These are phyloP conservation scores for Macrosteles quadrilineatus DNA, from an alignment of 1,140 invertebrate species.

Conservation along the genomic window DNA sequence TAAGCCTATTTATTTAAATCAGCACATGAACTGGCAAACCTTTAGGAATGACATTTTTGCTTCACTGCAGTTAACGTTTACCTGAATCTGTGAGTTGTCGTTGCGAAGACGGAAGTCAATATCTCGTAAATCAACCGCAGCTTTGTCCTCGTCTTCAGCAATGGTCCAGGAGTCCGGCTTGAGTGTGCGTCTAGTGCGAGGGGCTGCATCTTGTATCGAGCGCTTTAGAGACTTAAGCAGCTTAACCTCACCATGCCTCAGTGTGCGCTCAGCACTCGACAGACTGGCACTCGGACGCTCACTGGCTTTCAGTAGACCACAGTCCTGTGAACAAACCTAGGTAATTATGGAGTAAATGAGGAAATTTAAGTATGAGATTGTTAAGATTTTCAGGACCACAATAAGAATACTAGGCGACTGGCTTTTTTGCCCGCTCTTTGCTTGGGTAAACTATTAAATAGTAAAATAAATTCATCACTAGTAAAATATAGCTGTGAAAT, in stretches of 20 bases:
- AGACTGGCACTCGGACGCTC: slow-evolving; percentile 56
- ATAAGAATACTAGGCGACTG: too few species aligned
- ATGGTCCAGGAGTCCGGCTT: slow-evolving; percentile 59
- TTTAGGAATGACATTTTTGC: too few species aligned
- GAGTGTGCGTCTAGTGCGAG: slow-evolving; percentile 67
- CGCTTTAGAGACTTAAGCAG: slow-evolving; percentile 78
- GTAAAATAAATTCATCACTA: too few species aligned
- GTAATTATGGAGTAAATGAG: slow-evolving; percentile 27
- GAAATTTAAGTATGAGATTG: neutral
- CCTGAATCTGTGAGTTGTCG: slow-evolving; percentile 65
- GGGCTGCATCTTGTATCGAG: slow-evolving; percentile 61
- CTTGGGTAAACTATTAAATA: too few species aligned
- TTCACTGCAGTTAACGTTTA: too few species aligned
- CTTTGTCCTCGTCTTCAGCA: slow-evolving; percentile 57
- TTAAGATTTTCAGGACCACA: too few species aligned
- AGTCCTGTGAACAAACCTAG: slow-evolving; percentile 63
- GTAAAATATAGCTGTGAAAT: too few species aligned
- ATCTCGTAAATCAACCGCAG: slow-evolving; percentile 80
- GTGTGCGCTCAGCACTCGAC: slow-evolving; percentile 73
- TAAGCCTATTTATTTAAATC: too few species aligned
- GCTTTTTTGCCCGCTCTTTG: too few species aligned
- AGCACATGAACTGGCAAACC: too few species aligned
- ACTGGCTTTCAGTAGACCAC: slow-evolving; percentile 63
- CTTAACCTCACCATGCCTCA: slow-evolving; percentile 85
- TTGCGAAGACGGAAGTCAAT: slow-evolving; percentile 86